Percentiles rank a stretch among this genome's conserved stretches.
Evolutionary conservation across 1,140 invertebrate genomes (phyloP).

Genomic region (Nephotettix cincticeps): DNA sequence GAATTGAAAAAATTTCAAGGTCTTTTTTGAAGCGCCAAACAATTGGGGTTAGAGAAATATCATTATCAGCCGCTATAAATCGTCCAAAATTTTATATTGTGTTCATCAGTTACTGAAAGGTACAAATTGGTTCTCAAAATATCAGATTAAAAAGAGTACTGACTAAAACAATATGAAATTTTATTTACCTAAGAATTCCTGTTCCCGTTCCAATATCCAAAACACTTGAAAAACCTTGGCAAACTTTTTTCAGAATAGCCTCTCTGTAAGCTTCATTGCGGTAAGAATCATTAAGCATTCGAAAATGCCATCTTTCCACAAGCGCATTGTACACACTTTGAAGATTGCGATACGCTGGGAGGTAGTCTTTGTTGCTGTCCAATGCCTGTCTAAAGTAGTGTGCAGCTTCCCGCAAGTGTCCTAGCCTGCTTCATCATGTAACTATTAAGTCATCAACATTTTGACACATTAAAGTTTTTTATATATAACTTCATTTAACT

Average conservation of each 20-base stretch:
- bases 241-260: slow-evolving; percentile 60
- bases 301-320: slow-evolving; percentile 77
- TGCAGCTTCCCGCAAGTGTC: slow-evolving; percentile 30
- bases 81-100: too few relatives aligned
- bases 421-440: slow-evolving; percentile 31
- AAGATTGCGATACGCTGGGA: slow-evolving; percentile 46
- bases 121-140: too few relatives aligned
- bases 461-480: too few relatives aligned
- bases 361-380: slow-evolving; percentile 43
- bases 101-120: too few relatives aligned
- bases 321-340: slow-evolving; percentile 49
- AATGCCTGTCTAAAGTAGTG: slow-evolving; percentile 37
- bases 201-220: slow-evolving; percentile 76
- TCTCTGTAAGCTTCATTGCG: slow-evolving; percentile 64
- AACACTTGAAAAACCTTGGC: slow-evolving; percentile 55
- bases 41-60: too few relatives aligned
- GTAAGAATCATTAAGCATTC: slow-evolving; percentile 73
- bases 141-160: too few relatives aligned
- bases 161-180: too few relatives aligned
- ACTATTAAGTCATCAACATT: too few relatives aligned
- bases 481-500: too few relatives aligned
- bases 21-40: too few relatives aligned
- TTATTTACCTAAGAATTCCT: slow-evolving; percentile 51
- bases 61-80: too few relatives aligned
- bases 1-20: too few relatives aligned